Evolutionary conservation across 1,140 invertebrate species (phyloP), one percentile per base, ranked within the genome.

Genomic region (Holotrichia oblita): DNA sequence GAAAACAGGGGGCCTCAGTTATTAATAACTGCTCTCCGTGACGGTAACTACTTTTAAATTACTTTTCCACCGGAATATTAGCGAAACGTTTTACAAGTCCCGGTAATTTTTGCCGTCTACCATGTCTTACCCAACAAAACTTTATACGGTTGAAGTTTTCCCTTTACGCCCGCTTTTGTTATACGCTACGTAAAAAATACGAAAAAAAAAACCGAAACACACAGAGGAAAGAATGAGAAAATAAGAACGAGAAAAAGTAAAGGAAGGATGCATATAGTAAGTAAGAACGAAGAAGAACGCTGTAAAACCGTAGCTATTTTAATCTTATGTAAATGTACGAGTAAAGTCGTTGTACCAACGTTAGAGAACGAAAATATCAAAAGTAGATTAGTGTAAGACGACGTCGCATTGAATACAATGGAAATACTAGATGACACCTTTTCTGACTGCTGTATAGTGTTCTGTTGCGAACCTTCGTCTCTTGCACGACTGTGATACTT

Each of bases 31-130:
- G 27, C 22, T 34, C 61, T 24, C 61, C 61, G 61, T 69, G 61
- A 34, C 24, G 61, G 61, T 69, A 69, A 69, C 61, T 69, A 69
- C 61, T 69, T 69, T 69, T 69, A 69, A 69, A 69, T 69, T 69
- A 27, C 61, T 69, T 69, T 34, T 69, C 61, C 22, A 69, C 61
- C 61, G 61, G 61, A 69, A 69, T 69, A 69, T 69, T 69, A 69
- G 61, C 61, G 61, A 24, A 69, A 69, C 61, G 61, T 69, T 69
- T 69, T 69, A 69, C 61, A 69, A 34, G 48, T 55, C 48, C 48
- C 14, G 6, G 48, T 55, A 55, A 55, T 55, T 55, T 55, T 55
- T 55, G 17, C 48, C 48, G 48, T 55, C 48, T 55, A 55, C 48
- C 14, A 69, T 20, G 61, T 69, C 27, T 69, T 14, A 34, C 61